Base-by-base conservation (phyloP, 2,113 vertebrate genomes). In the Phyllopteryx taeniolatus region DNA sequence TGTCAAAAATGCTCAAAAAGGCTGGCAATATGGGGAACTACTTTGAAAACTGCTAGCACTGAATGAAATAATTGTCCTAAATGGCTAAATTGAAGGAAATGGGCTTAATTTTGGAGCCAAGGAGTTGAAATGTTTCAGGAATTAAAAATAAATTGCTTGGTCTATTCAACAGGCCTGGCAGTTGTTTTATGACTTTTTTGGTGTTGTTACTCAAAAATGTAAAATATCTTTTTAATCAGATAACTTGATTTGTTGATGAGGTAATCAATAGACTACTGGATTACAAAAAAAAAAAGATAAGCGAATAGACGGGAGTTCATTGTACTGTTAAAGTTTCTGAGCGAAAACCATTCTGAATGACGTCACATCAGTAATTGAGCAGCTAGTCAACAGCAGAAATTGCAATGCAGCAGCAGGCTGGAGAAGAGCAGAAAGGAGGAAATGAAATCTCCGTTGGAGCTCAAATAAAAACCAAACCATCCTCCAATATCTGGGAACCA, bases 401-500 rank as follows among this genome's bases (percentile, higher is more conserved):
- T 22, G n/a, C 9, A 62, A 62, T 54, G 72, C 64, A 31, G 56
- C 69, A 77, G 72, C 70, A 61, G 72, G 70, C 49, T 0, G 81
- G 83, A 78, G 76, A 68, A 82, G 44, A 60, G 2, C 19, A 42
- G 62, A 53, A 71, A 44, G 35, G 51, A 67, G 43, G 33, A 7
- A 47, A 67, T 7, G 49, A 70, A 77, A 70, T 70, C 72, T 77
- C 47, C 47, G 43, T 66, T 2, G 0, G 73, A 74, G 77, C 67
- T 72, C 78, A 70, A 80, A 64, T 75, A 70, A 20, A 71, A 71
- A 65, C 71, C 72, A 60, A 82, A 79, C 67, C 65, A 59, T 68
- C 74, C 44, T 83, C 57, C 71, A 76, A 81, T 74, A 75, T 75
- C 75, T 80, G 67, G 47, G 42, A 87, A 81, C 15, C 17, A 78